Evolutionary conservation across 2,888 invertebrate genomes (phyloP), one percentile per base, ranked within the genome.

Genomic region (Andrena camellia): DNA sequence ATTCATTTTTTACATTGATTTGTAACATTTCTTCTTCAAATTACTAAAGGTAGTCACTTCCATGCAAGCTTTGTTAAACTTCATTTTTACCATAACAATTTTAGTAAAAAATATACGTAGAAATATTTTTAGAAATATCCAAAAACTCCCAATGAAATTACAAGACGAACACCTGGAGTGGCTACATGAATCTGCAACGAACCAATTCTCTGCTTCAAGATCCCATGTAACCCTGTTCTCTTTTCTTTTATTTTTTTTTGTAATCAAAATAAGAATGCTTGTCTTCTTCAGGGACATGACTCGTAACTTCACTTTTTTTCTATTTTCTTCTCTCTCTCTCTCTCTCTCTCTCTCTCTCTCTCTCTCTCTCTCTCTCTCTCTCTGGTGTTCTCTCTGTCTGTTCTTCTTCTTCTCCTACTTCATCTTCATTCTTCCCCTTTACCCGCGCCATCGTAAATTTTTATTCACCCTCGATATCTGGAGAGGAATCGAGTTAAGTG

Each of bases 261-360:
- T 70, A 82, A 69, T 87, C 77, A 57, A 67, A 68, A 57, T 26
- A 84, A 81, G 76, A 54, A 63, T 75, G 64, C 71, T 84, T 42
- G 63, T 87, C 83, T 82, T 86, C 86, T 80, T 78, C 78, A 85
- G 90, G 90, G 90, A 90, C 90, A 90, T 88, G 90, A 90, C 90
- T 90, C 90, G 89, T 87, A 75, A 78, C 76, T 74, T 83, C 68
- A 48, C 75, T 83, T 62, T 67, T 63, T 66, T 42, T 42, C 42
- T 59, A 57, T 57, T 57, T 57, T 57, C 20, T 74, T 70, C 69
- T 79, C 75, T 72, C 52, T 73, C 26, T 77, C n/a, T n/a, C n/a
- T 69, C 68, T 79, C 75, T 72, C 52, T 73, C 29, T 77, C 31
- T 70, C 69, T 79, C 75, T 72, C 54, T 74, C 29, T 78, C 60